These are phyloP conservation scores for Lamellibrachia satsuma DNA, from an alignment of 2,888 invertebrate genomes.

Conservation along the genomic window DNA sequence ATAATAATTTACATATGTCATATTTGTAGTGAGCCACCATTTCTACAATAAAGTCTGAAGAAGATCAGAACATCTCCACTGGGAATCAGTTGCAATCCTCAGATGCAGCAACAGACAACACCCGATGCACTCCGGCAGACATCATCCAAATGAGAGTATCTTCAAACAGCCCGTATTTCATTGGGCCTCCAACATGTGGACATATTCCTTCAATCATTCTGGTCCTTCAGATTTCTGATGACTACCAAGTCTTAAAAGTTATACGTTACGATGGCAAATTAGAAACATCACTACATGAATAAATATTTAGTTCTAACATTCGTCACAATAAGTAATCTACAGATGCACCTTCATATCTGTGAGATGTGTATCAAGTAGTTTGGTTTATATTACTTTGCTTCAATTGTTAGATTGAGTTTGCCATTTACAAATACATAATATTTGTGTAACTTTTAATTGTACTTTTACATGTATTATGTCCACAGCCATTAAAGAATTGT, in stretches of 20 bases:
- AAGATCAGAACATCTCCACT: neutral
- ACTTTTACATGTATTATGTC: neutral
- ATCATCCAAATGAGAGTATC: neutral
- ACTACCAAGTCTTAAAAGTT: neutral
- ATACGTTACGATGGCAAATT: too few relatives aligned
- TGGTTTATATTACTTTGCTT: neutral
- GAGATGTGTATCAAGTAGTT: neutral
- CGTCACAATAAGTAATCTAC: neutral
- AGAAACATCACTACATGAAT: neutral
- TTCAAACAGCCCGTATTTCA: too few relatives aligned
- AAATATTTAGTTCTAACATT: neutral
- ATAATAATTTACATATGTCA: neutral
- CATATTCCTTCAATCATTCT: neutral
- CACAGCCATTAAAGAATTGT: neutral
- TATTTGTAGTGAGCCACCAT: neutral
- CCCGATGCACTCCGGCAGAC: neutral
- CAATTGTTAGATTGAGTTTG: neutral
- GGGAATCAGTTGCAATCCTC: neutral
- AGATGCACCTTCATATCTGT: neutral
- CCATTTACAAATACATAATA: neutral
- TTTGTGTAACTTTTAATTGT: neutral
- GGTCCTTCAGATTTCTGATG: neutral
- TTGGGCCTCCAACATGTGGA: neutral
- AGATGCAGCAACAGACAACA: neutral
- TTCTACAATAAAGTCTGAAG: neutral